Conservation (phyloP, 2,888 invertebrate genomes). For the Mycalesis mineus region DNA sequence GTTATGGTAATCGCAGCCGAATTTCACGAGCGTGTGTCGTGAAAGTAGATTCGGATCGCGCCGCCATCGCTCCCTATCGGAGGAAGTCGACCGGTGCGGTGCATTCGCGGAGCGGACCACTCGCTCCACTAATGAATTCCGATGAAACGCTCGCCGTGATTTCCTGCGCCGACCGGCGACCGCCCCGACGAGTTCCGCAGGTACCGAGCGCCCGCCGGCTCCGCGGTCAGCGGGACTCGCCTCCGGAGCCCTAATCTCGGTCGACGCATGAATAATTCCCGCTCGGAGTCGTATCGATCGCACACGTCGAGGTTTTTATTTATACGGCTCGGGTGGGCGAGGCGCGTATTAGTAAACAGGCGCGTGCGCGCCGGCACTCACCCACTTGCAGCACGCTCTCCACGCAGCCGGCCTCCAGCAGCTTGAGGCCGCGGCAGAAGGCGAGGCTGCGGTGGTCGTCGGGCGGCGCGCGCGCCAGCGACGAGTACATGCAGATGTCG, state of each 20-base stretch:
- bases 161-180: slow-evolving; percentile 42
- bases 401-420: slow-evolving; percentile 89
- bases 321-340: slow-evolving; percentile 77
- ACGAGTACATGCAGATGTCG: slow-evolving; percentile 94
- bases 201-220: slow-evolving; percentile 47
- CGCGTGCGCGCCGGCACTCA: slow-evolving; percentile 81
- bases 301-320: slow-evolving; percentile 78
- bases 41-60: slow-evolving; percentile 64
- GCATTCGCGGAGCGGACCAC: slow-evolving; percentile 18
- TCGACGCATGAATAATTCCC: slow-evolving; percentile 77
- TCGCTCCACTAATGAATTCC: slow-evolving; percentile 39
- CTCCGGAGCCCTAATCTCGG: slow-evolving; percentile 64
- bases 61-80: slow-evolving; percentile 39
- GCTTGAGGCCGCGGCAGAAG: slow-evolving; percentile 90
- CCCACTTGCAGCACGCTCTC: slow-evolving; percentile 93
- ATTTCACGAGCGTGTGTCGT: slow-evolving; percentile 62
- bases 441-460: slow-evolving; percentile 89
- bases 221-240: slow-evolving; percentile 21
- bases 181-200: slow-evolving; percentile 29
- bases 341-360: slow-evolving; percentile 78
- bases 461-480: slow-evolving; percentile 80
- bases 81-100: slow-evolving; percentile 36
- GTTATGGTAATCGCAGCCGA: slow-evolving; percentile 75
- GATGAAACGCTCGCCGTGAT: slow-evolving; percentile 46
- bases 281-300: slow-evolving; percentile 77